Evolutionary conservation across 2,888 invertebrate genomes (phyloP).

Genomic region (Andrena bucephala): DNA sequence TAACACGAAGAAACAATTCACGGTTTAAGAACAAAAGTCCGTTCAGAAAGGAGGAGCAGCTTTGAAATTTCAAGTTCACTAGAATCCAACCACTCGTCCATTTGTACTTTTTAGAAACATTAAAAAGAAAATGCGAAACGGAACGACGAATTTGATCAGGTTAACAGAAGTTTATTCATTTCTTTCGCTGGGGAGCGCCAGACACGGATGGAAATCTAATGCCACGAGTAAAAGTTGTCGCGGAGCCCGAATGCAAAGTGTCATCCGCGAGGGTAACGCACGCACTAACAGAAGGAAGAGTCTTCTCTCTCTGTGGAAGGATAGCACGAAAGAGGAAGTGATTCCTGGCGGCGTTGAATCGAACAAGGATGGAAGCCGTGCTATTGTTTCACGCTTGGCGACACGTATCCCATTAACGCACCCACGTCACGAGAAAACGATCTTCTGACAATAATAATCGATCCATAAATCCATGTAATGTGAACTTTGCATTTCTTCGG

Average conservation of each 20-base stretch:
- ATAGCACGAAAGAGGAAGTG: constrained; percentile 62
- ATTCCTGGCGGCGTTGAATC: constrained; percentile 51
- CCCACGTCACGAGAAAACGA: constrained; percentile 60
- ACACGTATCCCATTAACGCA: constrained; percentile 61
- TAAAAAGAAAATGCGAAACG: no score
- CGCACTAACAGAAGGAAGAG: constrained; percentile 73
- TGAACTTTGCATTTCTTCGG: constrained; percentile 49
- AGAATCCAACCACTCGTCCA: constrained; percentile 13
- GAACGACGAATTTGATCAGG: not conserved
- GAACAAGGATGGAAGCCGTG: constrained; percentile 51
- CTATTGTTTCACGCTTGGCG: constrained; percentile 65
- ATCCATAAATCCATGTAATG: constrained; percentile 58
- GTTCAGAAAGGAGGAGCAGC: not conserved
- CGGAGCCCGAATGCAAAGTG: constrained; percentile 66
- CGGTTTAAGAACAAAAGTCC: not conserved
- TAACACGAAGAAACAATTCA: not conserved
- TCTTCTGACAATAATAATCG: constrained; percentile 69
- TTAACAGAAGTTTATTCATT: not conserved
- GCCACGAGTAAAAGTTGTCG: constrained; percentile 25
- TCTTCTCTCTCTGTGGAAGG: constrained; percentile 58
- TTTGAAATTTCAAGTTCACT: constrained; percentile 1
- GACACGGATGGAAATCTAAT: no score
- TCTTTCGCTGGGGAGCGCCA: constrained; percentile 1
- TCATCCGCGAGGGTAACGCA: constrained; percentile 74
- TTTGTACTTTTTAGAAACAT: not conserved